These are phyloP conservation scores for Sarcophilus harrisii DNA, from an alignment of 2,797 vertebrate species.

Conservation along the genomic window DNA sequence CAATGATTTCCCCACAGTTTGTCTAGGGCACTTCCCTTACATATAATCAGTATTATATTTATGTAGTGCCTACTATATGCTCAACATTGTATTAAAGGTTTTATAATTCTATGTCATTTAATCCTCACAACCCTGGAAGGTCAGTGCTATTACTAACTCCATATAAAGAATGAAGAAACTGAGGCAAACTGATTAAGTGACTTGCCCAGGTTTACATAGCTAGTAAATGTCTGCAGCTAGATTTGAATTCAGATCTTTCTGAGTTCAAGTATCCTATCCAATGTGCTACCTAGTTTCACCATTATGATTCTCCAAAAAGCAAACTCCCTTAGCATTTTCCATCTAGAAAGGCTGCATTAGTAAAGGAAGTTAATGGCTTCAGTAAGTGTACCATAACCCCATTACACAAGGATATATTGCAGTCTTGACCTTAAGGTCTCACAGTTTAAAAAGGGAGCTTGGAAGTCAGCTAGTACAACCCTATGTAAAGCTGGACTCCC, in stretches of 20 bases:
- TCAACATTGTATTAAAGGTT: no score
- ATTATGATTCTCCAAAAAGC: neutral
- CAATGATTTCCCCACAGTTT: no score
- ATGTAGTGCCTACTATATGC: no score
- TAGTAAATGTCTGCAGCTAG: neutral
- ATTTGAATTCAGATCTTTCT: neutral
- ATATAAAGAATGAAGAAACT: no score
- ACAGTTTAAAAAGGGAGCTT: neutral
- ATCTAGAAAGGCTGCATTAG: neutral
- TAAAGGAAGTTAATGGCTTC: neutral
- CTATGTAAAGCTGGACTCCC: neutral
- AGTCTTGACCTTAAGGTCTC: neutral
- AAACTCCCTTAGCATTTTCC: no score
- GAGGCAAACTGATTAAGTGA: neutral
- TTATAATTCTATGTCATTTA: no score
- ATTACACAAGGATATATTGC: neutral
- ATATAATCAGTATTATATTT: no score
- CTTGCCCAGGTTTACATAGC: neutral
- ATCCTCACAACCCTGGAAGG: no score
- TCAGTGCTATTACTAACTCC: no score
- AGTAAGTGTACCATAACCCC: neutral
- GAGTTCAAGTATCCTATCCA: neutral
- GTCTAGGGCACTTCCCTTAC: no score
- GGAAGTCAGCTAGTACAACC: neutral
- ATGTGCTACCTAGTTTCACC: neutral